phyloP scores from a whole-genome alignment of 2,113 vertebrate species.

The Rousettus leschenaultii region DNA sequence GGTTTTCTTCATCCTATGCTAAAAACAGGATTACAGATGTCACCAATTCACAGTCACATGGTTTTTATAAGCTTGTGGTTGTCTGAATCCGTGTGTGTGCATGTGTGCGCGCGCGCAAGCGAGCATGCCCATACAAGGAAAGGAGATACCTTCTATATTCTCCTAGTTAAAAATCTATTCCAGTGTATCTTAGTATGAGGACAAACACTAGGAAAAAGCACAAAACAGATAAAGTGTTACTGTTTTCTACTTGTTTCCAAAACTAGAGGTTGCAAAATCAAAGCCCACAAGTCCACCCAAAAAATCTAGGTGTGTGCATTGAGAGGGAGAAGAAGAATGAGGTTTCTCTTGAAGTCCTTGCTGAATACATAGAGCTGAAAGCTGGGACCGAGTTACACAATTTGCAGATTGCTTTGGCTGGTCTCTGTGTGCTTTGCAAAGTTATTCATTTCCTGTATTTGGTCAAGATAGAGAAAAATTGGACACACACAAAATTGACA shows the following conservation, averaged over 20 bases:
- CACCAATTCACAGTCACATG: not conserved
- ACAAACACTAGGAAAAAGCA: not conserved
- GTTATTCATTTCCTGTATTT: conserved; percentile 72
- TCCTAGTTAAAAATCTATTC: not conserved
- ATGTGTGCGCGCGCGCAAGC: not conserved
- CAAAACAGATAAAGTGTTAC: conserved; percentile 19
- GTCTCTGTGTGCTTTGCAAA: conserved; percentile 31
- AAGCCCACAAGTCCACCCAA: not conserved
- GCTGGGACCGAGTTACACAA: conserved; percentile 50
- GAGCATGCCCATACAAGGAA: not conserved
- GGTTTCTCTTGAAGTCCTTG: conserved; percentile 39
- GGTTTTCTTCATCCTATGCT: not conserved
- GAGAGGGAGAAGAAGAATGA: conserved; percentile 47
- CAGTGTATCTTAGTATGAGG: not conserved
- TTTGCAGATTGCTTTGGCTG: conserved; percentile 57
- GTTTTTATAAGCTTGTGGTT: not conserved
- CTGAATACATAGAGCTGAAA: conserved; percentile 37
- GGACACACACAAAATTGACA: conserved; percentile 44
- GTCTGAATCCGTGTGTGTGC: not conserved
- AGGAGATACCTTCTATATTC: not conserved
- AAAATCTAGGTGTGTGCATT: conserved; percentile 17
- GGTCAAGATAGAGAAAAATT: conserved; percentile 65
- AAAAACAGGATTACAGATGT: not conserved
- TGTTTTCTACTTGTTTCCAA: conserved; percentile 38
- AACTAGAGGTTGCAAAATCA: conserved; percentile 48